phyloP scores from a whole-genome alignment of 2,888 invertebrate genomes.

The Acanthoscelides obtectus region DNA sequence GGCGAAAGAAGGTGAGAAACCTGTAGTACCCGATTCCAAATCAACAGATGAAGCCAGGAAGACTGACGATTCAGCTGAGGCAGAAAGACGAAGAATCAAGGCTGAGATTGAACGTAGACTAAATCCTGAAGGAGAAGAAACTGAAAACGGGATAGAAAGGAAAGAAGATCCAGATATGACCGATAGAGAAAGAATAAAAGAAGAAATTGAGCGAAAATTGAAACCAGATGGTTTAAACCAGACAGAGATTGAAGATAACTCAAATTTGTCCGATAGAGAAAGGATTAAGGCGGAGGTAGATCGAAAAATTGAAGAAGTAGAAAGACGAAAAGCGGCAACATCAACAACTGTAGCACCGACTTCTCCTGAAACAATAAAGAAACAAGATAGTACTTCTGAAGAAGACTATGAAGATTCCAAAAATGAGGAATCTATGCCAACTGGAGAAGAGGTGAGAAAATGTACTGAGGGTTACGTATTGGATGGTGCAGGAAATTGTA shows the following conservation, averaged over 20 bases:
- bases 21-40: slow-evolving; percentile 22
- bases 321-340: not conserved
- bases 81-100: slow-evolving; percentile 2
- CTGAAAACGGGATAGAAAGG: slow-evolving; percentile 5
- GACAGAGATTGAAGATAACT: not conserved
- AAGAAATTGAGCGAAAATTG: not conserved
- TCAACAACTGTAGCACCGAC: not conserved
- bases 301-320: not conserved
- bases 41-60: slow-evolving; percentile 5
- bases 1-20: slow-evolving; percentile 36
- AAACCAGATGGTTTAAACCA: not conserved
- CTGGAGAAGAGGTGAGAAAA: slow-evolving; percentile 7
- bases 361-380: not conserved
- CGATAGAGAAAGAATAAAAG: slow-evolving; percentile 2
- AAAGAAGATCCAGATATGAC: not conserved
- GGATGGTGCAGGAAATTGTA: slow-evolving; percentile 46
- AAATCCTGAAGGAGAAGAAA: not conserved
- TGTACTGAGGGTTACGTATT: slow-evolving; percentile 44
- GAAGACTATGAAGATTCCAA: slow-evolving; percentile 15
- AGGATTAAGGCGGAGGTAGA: not conserved
- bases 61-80: slow-evolving; percentile 6
- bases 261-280: not conserved
- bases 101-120: not conserved
- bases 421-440: slow-evolving; percentile 11
- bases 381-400: slow-evolving; percentile 9